Base-by-base conservation (phyloP, 2,888 invertebrate genomes). In the Ptilodon capucinus region DNA sequence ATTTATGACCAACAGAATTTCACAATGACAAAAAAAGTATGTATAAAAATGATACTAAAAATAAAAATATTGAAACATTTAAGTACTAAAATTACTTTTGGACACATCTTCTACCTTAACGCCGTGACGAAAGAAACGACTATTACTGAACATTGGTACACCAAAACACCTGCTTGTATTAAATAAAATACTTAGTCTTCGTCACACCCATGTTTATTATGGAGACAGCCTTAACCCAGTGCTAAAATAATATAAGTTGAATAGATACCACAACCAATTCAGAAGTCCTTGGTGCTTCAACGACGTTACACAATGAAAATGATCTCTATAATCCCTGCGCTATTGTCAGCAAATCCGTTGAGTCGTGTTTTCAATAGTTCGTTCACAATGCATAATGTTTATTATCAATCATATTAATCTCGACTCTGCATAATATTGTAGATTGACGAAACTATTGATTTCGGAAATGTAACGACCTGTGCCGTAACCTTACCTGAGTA, bases 381-480 rank as follows among this genome's bases (percentile, higher is more conserved):
- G 62, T 70, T 63, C 60, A 69, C 68, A 66, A 68, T 71, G 75
- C 65, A 74, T 72, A 64, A 66, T 69, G 68, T 65, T 68, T 69
- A 58, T 70, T 76, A 76, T 78, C 76, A 60, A 50, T 58, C 52
- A 50, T 59, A 61, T 68, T 70, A 57, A 75, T 75, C 75, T 72
- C 46, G 48, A 56, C 35, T 38, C 44, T 44, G 47, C 48, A 51
- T 45, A 42, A 47, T 48, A 50, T 49, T 44, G 39, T 40, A 52
- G 45, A 51, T 51, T 51, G 42, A 47, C 41, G 53, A 60, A 51
- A 54, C 44, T 48, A 25, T 42, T 32, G 28, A 36, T 21, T 23
- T 41, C 13, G 17, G 21, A 8, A 32, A 13, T 17, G 36, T 50
- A 34, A 8, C 13, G 42, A 42, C 45, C 41, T 11, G 36, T 46